These are phyloP conservation scores for Corynorhinus townsendii DNA, from an alignment of 2,113 vertebrate species.

Conservation along the genomic window DNA sequence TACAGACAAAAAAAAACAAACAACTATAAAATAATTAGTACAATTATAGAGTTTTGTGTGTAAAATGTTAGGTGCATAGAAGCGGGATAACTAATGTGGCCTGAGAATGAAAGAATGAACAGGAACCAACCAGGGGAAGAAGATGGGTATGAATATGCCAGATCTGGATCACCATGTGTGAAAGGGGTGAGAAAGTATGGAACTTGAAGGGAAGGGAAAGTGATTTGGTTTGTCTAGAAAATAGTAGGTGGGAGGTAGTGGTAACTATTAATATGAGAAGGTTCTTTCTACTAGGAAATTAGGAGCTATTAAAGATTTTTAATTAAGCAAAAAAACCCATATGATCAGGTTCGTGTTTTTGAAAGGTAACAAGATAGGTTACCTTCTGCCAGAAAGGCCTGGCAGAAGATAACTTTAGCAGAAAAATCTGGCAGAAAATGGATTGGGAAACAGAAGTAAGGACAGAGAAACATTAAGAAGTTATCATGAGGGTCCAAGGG, in stretches of 20 bases:
- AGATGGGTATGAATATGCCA: not conserved
- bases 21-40: not conserved
- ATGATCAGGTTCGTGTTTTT: not conserved
- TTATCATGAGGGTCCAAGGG: fast-evolving
- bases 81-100: not conserved
- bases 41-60: not conserved
- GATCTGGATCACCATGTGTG: not conserved
- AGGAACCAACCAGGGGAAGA: not conserved
- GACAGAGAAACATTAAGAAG: not conserved
- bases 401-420: not conserved
- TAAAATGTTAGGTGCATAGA: not conserved
- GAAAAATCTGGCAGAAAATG: not conserved
- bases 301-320: not conserved
- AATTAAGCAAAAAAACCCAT: not conserved
- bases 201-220: not conserved
- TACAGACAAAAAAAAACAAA: not conserved
- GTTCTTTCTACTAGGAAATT: not conserved
- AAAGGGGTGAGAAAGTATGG: not conserved
- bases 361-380: not conserved
- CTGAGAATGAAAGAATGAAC: not conserved
- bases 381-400: not conserved
- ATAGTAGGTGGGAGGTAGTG: not conserved
- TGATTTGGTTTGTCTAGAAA: not conserved
- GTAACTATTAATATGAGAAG: not conserved
- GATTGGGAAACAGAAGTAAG: not conserved